A percentile compares a stretch with the other conserved stretches of the same genome.
Conservation (phyloP, 2,797 vertebrate genomes). For the Hemibagrus guttatus region DNA sequence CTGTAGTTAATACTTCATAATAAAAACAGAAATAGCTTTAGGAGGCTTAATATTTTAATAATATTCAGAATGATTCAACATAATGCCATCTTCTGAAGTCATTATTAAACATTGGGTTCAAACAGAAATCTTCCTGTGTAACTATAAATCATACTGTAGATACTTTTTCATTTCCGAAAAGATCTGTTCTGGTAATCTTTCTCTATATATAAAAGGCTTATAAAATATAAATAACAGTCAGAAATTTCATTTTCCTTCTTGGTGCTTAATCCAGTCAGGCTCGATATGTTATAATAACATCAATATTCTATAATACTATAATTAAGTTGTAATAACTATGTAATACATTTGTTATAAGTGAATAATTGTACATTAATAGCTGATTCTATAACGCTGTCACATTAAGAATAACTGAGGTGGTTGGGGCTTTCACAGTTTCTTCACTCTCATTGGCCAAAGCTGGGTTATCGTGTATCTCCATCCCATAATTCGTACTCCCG, state of each 20-base stretch:
- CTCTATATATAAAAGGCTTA: background rate
- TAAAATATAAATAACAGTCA: conserved; percentile 40
- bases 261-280: background rate
- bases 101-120: background rate
- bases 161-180: background rate
- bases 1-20: background rate
- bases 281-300: background rate
- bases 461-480: conserved; percentile 67
- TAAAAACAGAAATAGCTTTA: background rate
- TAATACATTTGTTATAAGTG: conserved; percentile 30
- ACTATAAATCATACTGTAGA: background rate
- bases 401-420: conserved; percentile 41
- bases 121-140: background rate
- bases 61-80: background rate
- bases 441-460: conserved; percentile 62
- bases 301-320: background rate
- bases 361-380: conserved; percentile 1
- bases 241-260: background rate
- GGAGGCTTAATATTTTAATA: background rate
- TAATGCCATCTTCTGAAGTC: background rate
- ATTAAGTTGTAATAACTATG: background rate
- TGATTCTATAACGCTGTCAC: conserved; percentile 50
- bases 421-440: conserved; percentile 46
- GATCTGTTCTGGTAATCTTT: too few relatives aligned
- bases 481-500: conserved; percentile 15